Conservation (phyloP, 2,888 invertebrate species). For the Melanophora roralis region DNA sequence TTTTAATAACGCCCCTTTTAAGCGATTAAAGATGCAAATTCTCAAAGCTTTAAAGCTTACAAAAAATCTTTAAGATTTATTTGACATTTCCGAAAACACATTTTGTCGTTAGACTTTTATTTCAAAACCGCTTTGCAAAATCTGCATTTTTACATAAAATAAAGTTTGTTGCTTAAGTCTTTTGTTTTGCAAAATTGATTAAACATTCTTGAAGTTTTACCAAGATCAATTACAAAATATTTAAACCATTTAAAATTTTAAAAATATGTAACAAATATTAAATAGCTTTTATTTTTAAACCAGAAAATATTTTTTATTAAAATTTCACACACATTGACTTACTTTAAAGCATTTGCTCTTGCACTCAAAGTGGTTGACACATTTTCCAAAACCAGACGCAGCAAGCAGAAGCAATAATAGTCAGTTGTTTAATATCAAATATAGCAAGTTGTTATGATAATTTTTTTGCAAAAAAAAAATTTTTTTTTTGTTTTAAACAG, state of each 20-base stretch:
- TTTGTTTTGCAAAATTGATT: not conserved
- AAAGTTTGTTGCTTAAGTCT: conserved; percentile 15
- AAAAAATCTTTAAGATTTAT: too few species aligned
- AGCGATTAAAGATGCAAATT: too few species aligned
- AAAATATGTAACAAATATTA: not conserved
- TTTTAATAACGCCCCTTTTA: too few species aligned
- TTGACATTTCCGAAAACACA: too few species aligned
- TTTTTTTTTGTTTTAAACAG: conserved; percentile 29
- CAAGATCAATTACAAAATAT: too few species aligned
- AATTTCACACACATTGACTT: conserved; percentile 17
- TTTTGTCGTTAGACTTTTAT: not conserved
- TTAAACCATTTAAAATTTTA: not conserved
- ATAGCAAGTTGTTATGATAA: not conserved
- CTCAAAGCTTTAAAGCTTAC: too few species aligned
- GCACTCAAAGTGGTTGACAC: conserved; percentile 48
- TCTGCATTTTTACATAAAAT: too few species aligned
- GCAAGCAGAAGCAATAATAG: not conserved
- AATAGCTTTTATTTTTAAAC: not conserved
- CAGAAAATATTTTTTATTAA: not conserved
- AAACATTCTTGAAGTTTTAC: not conserved
- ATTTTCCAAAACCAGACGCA: conserved; percentile 35
- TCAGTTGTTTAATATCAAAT: not conserved
- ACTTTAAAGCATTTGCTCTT: conserved; percentile 47
- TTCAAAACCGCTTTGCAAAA: not conserved
- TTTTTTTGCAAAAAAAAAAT: conserved; percentile 4